Evolutionary conservation across 2,888 invertebrate species (phyloP).

Genomic region (Lysandra coridon): DNA sequence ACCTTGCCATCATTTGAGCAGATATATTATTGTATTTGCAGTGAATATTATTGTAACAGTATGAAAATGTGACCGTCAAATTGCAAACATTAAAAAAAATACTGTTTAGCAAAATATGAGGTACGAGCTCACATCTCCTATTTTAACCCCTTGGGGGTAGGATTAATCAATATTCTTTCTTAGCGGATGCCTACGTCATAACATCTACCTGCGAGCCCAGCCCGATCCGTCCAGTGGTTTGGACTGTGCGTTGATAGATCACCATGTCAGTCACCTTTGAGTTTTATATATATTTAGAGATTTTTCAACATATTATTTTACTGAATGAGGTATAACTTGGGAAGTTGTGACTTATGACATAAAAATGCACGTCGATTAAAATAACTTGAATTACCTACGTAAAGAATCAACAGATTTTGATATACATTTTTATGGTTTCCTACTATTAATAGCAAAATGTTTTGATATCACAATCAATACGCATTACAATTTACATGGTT

Average conservation of each 20-base stretch:
- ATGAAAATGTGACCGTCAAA: not conserved
- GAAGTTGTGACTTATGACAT: not conserved
- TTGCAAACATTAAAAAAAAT: not conserved
- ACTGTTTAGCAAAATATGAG: not conserved
- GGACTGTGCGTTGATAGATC: no score
- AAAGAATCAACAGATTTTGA: not conserved
- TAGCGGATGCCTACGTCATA: no score
- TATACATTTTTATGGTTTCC: not conserved
- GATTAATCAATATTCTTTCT: no score
- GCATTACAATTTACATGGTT: not conserved
- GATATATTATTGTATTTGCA: not conserved
- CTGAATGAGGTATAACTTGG: not conserved
- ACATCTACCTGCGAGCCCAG: no score
- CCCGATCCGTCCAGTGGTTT: no score
- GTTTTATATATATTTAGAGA: no score
- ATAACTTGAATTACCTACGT: not conserved
- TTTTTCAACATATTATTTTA: not conserved
- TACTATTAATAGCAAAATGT: not conserved
- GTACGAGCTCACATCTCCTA: no score
- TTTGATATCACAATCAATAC: not conserved
- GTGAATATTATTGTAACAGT: not conserved
- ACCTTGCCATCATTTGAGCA: slow-evolving; percentile 26
- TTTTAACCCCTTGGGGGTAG: no score
- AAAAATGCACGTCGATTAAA: not conserved
- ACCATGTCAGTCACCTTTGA: no score